Percentiles rank a stretch among this genome's conserved stretches.
phyloP scores from a whole-genome alignment of 2,113 vertebrate genomes.

The Psephotus haematonotus region DNA sequence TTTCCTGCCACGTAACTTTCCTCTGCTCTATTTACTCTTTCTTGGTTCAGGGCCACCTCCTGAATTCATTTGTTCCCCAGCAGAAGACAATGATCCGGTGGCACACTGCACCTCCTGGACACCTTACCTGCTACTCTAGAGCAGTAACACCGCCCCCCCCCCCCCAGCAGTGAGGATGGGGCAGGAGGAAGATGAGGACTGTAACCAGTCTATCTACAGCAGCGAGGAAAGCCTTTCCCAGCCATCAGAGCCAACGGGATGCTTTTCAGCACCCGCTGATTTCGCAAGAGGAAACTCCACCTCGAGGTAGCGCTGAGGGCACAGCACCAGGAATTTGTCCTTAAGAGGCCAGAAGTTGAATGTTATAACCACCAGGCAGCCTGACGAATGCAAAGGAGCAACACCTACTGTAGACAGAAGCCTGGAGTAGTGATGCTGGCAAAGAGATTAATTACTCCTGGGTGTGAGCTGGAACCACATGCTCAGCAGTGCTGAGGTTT shows the following conservation, averaged over 20 bases:
- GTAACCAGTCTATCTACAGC: background rate
- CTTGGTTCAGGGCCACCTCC: background rate
- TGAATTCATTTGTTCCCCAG: background rate
- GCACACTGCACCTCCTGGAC: background rate
- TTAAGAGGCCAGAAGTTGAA: slow-evolving; percentile 19
- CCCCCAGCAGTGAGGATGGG: accelerated
- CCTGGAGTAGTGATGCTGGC: background rate
- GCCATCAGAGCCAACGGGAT: background rate
- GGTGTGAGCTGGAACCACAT: slow-evolving; percentile 13
- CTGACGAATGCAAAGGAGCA: background rate
- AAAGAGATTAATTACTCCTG: background rate
- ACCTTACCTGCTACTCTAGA: background rate
- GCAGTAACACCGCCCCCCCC: background rate
- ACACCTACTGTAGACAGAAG: background rate
- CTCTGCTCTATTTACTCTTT: background rate
- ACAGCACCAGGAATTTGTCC: slow-evolving; percentile 39
- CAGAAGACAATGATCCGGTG: background rate
- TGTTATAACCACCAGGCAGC: background rate
- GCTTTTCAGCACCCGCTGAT: background rate
- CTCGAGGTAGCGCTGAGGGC: background rate
- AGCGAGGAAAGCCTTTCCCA: background rate
- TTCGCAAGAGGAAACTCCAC: slow-evolving; percentile 63
- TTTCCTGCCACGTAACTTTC: background rate
- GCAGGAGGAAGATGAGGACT: background rate
- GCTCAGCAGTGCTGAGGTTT: background rate